Conservation (phyloP, 1,140 invertebrate genomes). For the Macrotrachela quadricornifera region DNA sequence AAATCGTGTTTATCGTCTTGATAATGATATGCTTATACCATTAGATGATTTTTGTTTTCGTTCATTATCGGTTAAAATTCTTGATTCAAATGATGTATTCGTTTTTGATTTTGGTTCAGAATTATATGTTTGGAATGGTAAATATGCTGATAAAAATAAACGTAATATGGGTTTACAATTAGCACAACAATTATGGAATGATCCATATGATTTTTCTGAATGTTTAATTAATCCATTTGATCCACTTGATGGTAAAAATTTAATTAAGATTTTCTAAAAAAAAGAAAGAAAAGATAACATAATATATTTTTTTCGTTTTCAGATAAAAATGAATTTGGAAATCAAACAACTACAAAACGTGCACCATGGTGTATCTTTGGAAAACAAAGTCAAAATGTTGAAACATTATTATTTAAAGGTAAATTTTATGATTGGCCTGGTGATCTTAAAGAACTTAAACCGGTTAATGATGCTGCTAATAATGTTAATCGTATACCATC, state of each 20-base stretch:
- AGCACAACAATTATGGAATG: slow-evolving; percentile 55
- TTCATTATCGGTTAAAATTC: slow-evolving; percentile 58
- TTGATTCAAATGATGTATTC: slow-evolving; percentile 48
- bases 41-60: slow-evolving; percentile 59
- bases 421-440: slow-evolving; percentile 90
- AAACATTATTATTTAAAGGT: slow-evolving; percentile 70
- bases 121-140: slow-evolving; percentile 81
- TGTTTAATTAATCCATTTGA: slow-evolving; percentile 49
- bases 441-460: slow-evolving; percentile 33
- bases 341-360: slow-evolving; percentile 17
- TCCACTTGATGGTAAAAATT: slow-evolving; percentile 6
- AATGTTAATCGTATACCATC: too few species aligned
- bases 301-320: too few species aligned
- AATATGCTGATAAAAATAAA: slow-evolving; percentile 47
- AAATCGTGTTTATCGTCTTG: slow-evolving; percentile 62
- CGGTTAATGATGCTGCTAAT: too few species aligned
- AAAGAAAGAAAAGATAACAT: too few species aligned
- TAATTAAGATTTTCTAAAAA: too few species aligned
- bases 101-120: slow-evolving; percentile 84
- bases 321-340: too few species aligned
- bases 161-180: slow-evolving; percentile 48
- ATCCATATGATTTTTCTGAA: slow-evolving; percentile 58
- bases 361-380: slow-evolving; percentile 60
- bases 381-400: slow-evolving; percentile 75
- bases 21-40: slow-evolving; percentile 48